phyloP scores from a whole-genome alignment of 2,888 invertebrate genomes.

The Leptinotarsa haldemani region DNA sequence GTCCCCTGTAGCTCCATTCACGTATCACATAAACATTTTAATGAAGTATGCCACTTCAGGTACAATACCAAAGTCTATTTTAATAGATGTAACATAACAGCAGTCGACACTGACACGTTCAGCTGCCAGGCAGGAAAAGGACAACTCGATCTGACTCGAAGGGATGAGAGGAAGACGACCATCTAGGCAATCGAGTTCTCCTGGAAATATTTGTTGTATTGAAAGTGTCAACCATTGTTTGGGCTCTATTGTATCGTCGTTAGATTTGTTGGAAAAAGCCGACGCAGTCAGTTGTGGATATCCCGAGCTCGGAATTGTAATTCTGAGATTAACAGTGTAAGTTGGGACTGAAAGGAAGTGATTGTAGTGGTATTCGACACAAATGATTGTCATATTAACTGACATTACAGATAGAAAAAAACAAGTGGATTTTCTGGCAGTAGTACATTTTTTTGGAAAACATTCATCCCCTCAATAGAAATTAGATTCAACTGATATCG shows the following conservation, averaged over 20 bases:
- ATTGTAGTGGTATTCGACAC: slow-evolving; percentile 47
- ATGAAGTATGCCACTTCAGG: slow-evolving; percentile 65
- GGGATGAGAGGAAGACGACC: slow-evolving; percentile 53
- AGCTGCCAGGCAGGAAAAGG: slow-evolving; percentile 59
- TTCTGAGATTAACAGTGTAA: slow-evolving; percentile 52
- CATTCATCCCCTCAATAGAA: too few relatives aligned
- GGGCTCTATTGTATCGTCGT: slow-evolving; percentile 60
- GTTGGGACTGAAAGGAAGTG: slow-evolving; percentile 46
- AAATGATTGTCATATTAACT: background rate
- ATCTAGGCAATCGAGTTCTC: slow-evolving; percentile 48
- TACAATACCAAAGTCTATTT: slow-evolving; percentile 64
- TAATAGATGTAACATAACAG: slow-evolving; percentile 64
- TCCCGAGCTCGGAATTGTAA: slow-evolving; percentile 54
- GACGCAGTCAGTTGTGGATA: slow-evolving; percentile 45
- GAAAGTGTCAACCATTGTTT: slow-evolving; percentile 66
- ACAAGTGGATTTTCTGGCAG: background rate
- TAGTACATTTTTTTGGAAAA: background rate
- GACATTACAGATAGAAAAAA: background rate
- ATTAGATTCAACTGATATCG: too few relatives aligned
- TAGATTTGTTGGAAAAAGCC: slow-evolving; percentile 63
- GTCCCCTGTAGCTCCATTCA: slow-evolving; percentile 58
- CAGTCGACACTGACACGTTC: slow-evolving; percentile 61
- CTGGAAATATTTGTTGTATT: slow-evolving; percentile 66
- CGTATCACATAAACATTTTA: slow-evolving; percentile 65
- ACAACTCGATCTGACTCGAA: slow-evolving; percentile 42